Conservation (phyloP, 2,888 invertebrate genomes). For the Nemapogon koenigi region DNA sequence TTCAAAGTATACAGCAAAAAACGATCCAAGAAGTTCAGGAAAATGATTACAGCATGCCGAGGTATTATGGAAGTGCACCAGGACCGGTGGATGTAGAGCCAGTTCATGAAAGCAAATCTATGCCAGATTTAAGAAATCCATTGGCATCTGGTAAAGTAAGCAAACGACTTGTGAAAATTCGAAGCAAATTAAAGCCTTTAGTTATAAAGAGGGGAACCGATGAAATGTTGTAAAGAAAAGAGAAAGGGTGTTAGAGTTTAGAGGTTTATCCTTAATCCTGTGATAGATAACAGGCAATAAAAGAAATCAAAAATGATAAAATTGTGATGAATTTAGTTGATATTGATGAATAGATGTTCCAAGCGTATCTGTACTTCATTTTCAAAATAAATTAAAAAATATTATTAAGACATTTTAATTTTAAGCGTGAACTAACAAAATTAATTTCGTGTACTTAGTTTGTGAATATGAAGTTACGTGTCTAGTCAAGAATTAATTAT, state of each 20-base stretch:
- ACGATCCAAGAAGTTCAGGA: conserved; percentile 54
- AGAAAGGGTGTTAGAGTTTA: too few relatives aligned
- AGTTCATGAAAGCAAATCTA: conserved; percentile 53
- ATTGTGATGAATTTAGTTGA: neutral
- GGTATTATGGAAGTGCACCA: conserved; percentile 60
- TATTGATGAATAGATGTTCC: too few relatives aligned
- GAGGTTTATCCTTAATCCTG: too few relatives aligned
- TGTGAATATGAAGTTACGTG: too few relatives aligned
- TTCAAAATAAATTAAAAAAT: too few relatives aligned
- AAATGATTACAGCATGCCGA: conserved; percentile 68
- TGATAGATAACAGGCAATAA: neutral
- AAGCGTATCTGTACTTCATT: too few relatives aligned
- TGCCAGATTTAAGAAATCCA: conserved; percentile 52
- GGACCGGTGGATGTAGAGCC: conserved; percentile 31
- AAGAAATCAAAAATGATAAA: neutral
- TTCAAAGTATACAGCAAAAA: conserved; percentile 58
- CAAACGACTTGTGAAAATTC: conserved; percentile 48
- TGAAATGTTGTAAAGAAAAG: conserved; percentile 39
- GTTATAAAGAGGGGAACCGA: conserved; percentile 54
- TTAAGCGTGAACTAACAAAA: too few relatives aligned
- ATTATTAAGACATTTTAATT: too few relatives aligned
- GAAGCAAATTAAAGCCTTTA: conserved; percentile 49
- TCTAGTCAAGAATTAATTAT: too few relatives aligned
- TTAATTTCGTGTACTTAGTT: too few relatives aligned
- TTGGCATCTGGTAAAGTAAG: conserved; percentile 38